These are phyloP conservation scores for Brachyhypopomus gauderio DNA, from an alignment of 2,113 vertebrate species.

Conservation along the genomic window DNA sequence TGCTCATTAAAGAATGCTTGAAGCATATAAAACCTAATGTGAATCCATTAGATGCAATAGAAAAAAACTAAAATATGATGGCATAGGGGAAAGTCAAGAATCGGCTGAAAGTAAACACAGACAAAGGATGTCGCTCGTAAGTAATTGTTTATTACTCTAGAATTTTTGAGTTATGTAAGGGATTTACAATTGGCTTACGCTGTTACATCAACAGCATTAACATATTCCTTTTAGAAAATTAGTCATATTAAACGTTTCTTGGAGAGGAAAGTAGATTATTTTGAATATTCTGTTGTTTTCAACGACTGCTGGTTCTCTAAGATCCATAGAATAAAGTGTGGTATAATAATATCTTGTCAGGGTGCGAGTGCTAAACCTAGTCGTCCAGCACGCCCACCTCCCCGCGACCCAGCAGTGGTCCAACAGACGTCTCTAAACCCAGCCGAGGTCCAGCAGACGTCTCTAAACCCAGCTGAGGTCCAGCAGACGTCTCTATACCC, in stretches of 20 bases:
- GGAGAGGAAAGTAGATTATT: not conserved
- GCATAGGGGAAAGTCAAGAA: not conserved
- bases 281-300: not conserved
- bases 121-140: conserved; percentile 32
- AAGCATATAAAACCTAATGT: no score
- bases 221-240: no score
- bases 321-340: not conserved
- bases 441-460: no score
- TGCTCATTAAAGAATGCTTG: not conserved
- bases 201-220: no score
- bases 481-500: no score
- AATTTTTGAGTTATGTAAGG: not conserved
- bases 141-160: not conserved
- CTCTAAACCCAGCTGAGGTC: no score
- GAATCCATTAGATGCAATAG: not conserved
- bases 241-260: no score
- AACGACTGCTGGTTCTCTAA: no score
- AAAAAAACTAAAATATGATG: not conserved
- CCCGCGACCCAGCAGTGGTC: not conserved
- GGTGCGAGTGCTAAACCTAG: not conserved
- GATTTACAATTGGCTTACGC: not conserved
- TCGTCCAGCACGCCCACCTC: conserved; percentile 9
- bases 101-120: not conserved
- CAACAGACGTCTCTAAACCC: not conserved
- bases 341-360: not conserved